Evolutionary conservation across 2,797 vertebrate genomes (phyloP).

Genomic region (Acanthurus lineatus): DNA sequence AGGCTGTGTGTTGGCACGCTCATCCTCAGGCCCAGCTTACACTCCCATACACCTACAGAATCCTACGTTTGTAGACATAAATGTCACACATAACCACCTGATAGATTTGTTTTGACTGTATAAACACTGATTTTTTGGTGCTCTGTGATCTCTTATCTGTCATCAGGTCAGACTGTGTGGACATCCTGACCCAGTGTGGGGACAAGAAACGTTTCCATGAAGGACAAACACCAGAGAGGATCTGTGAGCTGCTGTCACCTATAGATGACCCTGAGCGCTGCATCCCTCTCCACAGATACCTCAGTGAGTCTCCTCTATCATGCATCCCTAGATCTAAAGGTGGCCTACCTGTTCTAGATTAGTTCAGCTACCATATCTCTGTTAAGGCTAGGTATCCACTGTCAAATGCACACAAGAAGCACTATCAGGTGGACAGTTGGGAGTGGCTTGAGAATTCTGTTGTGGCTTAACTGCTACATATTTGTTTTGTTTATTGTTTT

Average conservation of each 20-base stretch:
- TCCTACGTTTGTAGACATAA: neutral
- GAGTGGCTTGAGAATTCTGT: too few relatives aligned
- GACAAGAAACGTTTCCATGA: constrained; percentile 93
- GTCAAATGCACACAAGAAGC: too few relatives aligned
- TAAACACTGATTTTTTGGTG: too few relatives aligned
- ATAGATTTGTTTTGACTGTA: neutral
- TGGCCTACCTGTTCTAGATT: too few relatives aligned
- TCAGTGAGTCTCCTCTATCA: constrained; percentile 87
- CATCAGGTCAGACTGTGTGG: constrained; percentile 95
- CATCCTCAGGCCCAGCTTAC: neutral
- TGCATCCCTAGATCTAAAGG: too few relatives aligned
- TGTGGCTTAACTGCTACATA: too few relatives aligned
- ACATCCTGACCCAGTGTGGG: constrained; percentile 97
- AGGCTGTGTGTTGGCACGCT: neutral
- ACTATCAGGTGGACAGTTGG: too few relatives aligned
- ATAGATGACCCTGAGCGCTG: constrained; percentile 93
- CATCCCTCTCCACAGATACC: constrained; percentile 94
- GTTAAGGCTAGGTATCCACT: too few relatives aligned
- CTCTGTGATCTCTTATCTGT: constrained; percentile 28
- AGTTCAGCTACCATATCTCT: too few relatives aligned
- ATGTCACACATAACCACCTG: neutral
- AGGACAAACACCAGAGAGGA: constrained; percentile 94
- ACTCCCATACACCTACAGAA: neutral
- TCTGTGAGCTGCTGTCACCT: constrained; percentile 95
- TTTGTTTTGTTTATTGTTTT: too few relatives aligned